A percentile compares a stretch with the other conserved stretches of the same genome.
These are phyloP conservation scores for Muscicapa adusta DNA, from an alignment of 2,113 vertebrate species.

Conservation along the genomic window DNA sequence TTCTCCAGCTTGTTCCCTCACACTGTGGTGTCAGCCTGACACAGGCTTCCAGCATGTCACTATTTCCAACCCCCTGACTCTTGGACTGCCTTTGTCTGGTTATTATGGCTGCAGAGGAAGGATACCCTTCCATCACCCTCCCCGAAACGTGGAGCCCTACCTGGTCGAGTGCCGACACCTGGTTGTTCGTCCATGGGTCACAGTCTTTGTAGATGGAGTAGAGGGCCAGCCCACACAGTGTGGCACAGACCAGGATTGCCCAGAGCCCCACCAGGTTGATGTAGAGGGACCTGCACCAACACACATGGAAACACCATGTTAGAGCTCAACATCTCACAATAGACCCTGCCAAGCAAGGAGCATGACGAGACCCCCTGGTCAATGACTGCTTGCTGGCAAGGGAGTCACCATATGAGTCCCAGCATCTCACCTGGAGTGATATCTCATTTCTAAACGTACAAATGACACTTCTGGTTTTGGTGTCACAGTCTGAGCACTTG, in stretches of 20 bases:
- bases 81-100: background rate
- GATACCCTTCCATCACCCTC: background rate
- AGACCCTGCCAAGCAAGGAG: background rate
- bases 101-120: background rate
- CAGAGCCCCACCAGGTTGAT: constrained; percentile 89
- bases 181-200: constrained; percentile 84
- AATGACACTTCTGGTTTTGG: background rate
- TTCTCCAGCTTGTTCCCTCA: background rate
- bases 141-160: constrained; percentile 42
- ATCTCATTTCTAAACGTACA: background rate
- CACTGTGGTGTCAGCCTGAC: background rate
- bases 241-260: constrained; percentile 76
- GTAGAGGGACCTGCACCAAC: constrained; percentile 82
- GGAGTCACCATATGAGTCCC: background rate
- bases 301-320: background rate
- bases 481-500: background rate
- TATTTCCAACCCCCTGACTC: background rate
- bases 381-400: rapidly evolving
- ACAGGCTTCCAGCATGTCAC: rapidly evolving
- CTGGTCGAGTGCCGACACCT: constrained; percentile 86
- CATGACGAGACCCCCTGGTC: rapidly evolving
- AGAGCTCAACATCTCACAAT: background rate
- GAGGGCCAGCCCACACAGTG: constrained; percentile 83
- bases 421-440: background rate
- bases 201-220: constrained; percentile 90